A percentile compares a stretch with the other conserved stretches of the same genome.
Conservation (phyloP, 2,888 invertebrate species). For the Tyria jacobaeae region DNA sequence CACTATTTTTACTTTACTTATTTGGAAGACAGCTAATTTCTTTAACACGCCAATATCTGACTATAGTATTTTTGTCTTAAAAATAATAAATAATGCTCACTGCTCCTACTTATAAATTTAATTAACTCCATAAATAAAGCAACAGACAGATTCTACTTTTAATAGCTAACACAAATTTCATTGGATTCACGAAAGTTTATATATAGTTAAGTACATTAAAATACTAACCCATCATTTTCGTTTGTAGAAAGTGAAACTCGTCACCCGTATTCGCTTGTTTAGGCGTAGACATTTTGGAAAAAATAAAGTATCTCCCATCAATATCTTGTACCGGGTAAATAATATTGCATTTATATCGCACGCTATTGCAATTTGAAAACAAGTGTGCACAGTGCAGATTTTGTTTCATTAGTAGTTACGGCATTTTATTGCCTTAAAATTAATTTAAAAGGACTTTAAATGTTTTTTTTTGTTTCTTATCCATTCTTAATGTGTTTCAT, state of each 20-base stretch:
- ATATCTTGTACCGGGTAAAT: constrained; percentile 79
- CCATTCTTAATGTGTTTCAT: neutral
- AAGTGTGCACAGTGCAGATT: constrained; percentile 45
- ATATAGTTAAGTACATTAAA: constrained; percentile 25
- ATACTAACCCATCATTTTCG: constrained; percentile 67
- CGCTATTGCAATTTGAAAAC: constrained; percentile 53
- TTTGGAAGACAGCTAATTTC: too few species aligned
- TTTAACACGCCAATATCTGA: too few species aligned
- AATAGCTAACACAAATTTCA: constrained; percentile 18
- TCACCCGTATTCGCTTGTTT: constrained; percentile 82
- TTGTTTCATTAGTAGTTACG: constrained; percentile 8
- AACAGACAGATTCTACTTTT: constrained; percentile 2
- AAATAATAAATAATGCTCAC: too few species aligned
- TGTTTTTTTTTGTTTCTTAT: neutral
- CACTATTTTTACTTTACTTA: too few species aligned
- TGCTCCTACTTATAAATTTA: too few species aligned
- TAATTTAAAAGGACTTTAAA: neutral
- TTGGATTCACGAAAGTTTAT: constrained; percentile 30
- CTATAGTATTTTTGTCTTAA: too few species aligned
- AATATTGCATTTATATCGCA: constrained; percentile 65
- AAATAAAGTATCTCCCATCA: constrained; percentile 81
- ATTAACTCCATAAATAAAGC: neutral
- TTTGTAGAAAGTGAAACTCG: constrained; percentile 83
- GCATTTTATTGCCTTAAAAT: neutral
- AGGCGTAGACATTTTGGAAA: constrained; percentile 84